These are phyloP conservation scores for Diorhabda carinulata DNA, from an alignment of 1,140 invertebrate species.

Conservation along the genomic window DNA sequence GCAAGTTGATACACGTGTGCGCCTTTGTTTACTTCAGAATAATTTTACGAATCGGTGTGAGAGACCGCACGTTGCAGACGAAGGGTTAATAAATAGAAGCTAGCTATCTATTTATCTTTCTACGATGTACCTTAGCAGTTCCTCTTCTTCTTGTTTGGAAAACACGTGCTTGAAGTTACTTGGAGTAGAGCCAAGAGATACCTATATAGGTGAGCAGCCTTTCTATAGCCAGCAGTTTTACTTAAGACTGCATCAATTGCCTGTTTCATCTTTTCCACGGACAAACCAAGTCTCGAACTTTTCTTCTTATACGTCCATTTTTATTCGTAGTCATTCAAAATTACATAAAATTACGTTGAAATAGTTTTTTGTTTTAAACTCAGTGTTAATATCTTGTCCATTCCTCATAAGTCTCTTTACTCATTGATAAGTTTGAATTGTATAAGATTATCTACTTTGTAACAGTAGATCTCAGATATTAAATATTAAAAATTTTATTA, in stretches of 20 bases:
- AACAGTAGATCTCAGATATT: no score
- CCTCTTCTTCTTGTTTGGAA: background rate
- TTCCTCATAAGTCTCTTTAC: no score
- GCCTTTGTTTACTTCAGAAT: no score
- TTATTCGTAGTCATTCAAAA: no score
- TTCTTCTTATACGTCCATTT: background rate
- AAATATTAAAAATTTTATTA: no score
- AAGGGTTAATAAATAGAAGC: background rate
- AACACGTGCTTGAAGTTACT: background rate
- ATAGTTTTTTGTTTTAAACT: no score
- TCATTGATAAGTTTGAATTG: no score
- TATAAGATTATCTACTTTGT: no score
- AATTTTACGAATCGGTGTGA: background rate
- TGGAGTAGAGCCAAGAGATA: background rate
- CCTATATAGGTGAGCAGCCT: constrained; percentile 16
- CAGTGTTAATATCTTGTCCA: no score
- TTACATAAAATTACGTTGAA: no score
- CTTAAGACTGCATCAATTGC: constrained; percentile 13
- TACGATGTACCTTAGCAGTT: background rate
- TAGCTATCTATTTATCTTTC: no score
- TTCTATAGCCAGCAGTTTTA: constrained; percentile 11
- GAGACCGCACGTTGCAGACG: constrained; percentile 14
- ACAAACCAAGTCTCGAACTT: constrained; percentile 5
- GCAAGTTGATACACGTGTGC: no score
- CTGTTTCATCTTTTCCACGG: constrained; percentile 5